These are phyloP conservation scores for Dione juno DNA, from an alignment of 2,888 invertebrate species.

Conservation along the genomic window DNA sequence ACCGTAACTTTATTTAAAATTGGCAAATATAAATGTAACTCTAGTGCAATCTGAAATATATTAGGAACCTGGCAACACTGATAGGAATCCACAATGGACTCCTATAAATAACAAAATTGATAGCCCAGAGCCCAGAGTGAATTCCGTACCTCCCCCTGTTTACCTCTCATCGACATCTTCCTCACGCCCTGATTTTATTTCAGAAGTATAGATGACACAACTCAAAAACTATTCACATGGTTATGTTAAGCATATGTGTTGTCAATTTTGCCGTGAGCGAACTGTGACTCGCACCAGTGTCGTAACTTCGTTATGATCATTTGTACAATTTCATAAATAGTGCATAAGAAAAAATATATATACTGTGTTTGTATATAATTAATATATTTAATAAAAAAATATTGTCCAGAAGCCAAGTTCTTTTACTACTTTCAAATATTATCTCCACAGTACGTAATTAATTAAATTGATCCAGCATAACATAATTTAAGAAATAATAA, in stretches of 20 bases:
- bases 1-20: not conserved
- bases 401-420: constrained; percentile 61
- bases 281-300: constrained; percentile 74
- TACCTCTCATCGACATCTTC: constrained; percentile 72
- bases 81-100: constrained; percentile 64
- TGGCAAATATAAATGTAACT: not conserved
- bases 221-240: constrained; percentile 84
- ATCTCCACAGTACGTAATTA: not conserved
- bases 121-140: constrained; percentile 56
- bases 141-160: constrained; percentile 81
- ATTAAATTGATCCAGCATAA: not conserved
- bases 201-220: constrained; percentile 58
- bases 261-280: constrained; percentile 59
- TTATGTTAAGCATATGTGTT: constrained; percentile 68
- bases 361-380: constrained; percentile 41
- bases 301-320: constrained; percentile 50
- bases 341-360: constrained; percentile 39
- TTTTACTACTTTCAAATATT: constrained; percentile 18
- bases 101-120: constrained; percentile 5
- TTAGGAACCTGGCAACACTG: constrained; percentile 36
- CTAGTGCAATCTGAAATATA: not conserved
- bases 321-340: constrained; percentile 45
- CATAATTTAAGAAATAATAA: constrained; percentile 13
- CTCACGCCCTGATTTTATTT: constrained; percentile 78
- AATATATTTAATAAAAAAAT: constrained; percentile 51